Conservation (phyloP, 2,888 invertebrate species). For the Muscina levida region DNA sequence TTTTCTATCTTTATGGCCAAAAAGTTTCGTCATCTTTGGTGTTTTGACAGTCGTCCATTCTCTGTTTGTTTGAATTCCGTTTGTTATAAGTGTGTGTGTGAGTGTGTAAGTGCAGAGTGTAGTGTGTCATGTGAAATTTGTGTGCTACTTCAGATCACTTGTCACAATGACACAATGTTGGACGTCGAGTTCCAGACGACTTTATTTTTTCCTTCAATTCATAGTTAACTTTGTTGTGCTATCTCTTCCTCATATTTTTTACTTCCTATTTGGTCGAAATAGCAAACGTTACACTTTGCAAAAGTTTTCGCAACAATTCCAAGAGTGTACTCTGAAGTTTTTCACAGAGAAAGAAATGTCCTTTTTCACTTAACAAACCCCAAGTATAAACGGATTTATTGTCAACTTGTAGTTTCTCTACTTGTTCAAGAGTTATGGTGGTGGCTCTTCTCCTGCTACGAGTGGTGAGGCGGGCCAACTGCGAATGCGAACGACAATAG, state of each 20-base stretch:
- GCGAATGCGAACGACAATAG: conserved; percentile 45
- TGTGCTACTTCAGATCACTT: conserved; percentile 37
- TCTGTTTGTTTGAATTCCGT: conserved; percentile 10
- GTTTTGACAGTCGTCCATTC: conserved; percentile 14
- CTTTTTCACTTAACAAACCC: conserved; percentile 52
- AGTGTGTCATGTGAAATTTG: conserved; percentile 39
- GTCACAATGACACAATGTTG: conserved; percentile 49
- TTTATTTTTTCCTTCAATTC: conserved; percentile 23
- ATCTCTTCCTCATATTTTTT: conserved; percentile 36
- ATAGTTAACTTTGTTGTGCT: conserved; percentile 7
- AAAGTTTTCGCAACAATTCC: conserved; percentile 37
- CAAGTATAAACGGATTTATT: conserved; percentile 64
- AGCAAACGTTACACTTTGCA: conserved; percentile 54
- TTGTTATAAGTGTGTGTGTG: conserved; percentile 6
- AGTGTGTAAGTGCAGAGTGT: conserved; percentile 1
- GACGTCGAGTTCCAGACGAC: conserved; percentile 40
- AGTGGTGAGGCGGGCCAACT: conserved; percentile 16
- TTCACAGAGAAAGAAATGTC: conserved; percentile 31
- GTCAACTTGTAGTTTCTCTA: conserved; percentile 46
- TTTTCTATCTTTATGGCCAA: conserved; percentile 21
- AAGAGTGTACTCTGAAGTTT: conserved; percentile 12
- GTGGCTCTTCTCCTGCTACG: conserved; percentile 16
- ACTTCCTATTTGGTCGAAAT: conserved; percentile 38
- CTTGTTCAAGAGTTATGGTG: conserved; percentile 31
- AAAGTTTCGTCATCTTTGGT: conserved; percentile 47